Evolutionary conservation across 2,888 invertebrate species (phyloP).

Genomic region (Lepidochrysops patricia): DNA sequence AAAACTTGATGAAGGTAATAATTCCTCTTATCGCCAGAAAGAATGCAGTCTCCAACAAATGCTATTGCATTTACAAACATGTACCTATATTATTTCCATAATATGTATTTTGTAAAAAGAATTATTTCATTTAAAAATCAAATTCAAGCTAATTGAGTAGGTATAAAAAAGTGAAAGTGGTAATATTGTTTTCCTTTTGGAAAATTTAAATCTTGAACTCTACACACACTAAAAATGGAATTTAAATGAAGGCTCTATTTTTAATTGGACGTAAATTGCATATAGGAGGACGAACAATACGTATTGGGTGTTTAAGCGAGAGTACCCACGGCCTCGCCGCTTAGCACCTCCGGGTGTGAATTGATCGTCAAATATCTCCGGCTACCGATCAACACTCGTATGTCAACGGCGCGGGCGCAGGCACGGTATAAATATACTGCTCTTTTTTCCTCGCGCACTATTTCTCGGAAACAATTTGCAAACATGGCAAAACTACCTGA

Average conservation of each 20-base stretch:
- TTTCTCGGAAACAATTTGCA: neutral
- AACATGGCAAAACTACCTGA: neutral
- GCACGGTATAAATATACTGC: neutral
- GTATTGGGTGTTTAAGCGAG: slow-evolving; percentile 14
- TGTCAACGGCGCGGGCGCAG: slow-evolving; percentile 16
- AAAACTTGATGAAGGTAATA: neutral
- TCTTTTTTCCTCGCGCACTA: neutral
- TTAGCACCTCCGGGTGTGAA: slow-evolving; percentile 47
- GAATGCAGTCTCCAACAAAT: too few species aligned
- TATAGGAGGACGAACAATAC: neutral
- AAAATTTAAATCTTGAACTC: neutral
- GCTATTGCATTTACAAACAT: too few species aligned
- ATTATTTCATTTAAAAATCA: too few species aligned
- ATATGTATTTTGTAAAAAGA: too few species aligned
- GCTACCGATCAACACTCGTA: slow-evolving; percentile 36
- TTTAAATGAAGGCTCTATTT: slow-evolving; percentile 1
- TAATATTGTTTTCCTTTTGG: neutral
- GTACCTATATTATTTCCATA: too few species aligned
- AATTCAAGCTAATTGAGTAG: too few species aligned
- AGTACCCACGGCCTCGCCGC: slow-evolving; percentile 21
- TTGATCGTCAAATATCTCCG: slow-evolving; percentile 40
- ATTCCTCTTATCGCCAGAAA: too few species aligned
- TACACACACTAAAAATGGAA: too few species aligned
- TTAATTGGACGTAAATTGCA: slow-evolving; percentile 9
- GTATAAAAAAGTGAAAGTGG: neutral